A percentile compares a stretch with the other conserved stretches of the same genome.
Conservation (phyloP, 2,888 invertebrate genomes). For the Trissolcus brochymenae region DNA sequence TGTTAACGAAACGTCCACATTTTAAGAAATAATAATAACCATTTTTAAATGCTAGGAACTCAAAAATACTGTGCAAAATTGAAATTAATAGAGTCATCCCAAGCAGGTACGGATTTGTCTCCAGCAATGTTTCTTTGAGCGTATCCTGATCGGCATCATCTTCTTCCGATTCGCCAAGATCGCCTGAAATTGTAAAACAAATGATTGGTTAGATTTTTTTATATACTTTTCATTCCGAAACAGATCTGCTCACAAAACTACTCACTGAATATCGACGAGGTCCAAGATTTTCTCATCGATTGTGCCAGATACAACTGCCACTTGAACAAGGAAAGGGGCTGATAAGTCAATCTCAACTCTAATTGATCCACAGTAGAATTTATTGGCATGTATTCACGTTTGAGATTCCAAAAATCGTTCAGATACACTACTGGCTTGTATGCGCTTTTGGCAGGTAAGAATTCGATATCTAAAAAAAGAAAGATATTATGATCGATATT, state of each 20-base stretch:
- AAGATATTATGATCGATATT: conserved; percentile 15
- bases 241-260: background rate
- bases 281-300: conserved; percentile 92
- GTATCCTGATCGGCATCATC: conserved; percentile 92
- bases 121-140: conserved; percentile 94
- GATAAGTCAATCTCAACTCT: conserved; percentile 85
- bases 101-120: conserved; percentile 96
- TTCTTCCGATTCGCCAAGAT: conserved; percentile 81
- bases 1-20: background rate
- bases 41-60: conserved; percentile 99
- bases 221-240: background rate
- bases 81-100: conserved; percentile 94
- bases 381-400: conserved; percentile 93
- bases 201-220: background rate
- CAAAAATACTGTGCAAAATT: conserved; percentile 97
- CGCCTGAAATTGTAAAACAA: too few species aligned
- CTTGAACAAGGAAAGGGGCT: conserved; percentile 96
- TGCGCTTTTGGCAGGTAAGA: conserved; percentile 88
- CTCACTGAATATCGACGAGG: conserved; percentile 73
- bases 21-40: conserved; percentile 76
- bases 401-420: conserved; percentile 99
- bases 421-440: conserved; percentile 96
- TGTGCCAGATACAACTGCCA: conserved; percentile 99
- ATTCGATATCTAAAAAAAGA: conserved; percentile 83
- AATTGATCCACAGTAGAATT: conserved; percentile 88